Evolutionary conservation across 2,888 invertebrate genomes (phyloP).

Genomic region (Halictus ligatus): DNA sequence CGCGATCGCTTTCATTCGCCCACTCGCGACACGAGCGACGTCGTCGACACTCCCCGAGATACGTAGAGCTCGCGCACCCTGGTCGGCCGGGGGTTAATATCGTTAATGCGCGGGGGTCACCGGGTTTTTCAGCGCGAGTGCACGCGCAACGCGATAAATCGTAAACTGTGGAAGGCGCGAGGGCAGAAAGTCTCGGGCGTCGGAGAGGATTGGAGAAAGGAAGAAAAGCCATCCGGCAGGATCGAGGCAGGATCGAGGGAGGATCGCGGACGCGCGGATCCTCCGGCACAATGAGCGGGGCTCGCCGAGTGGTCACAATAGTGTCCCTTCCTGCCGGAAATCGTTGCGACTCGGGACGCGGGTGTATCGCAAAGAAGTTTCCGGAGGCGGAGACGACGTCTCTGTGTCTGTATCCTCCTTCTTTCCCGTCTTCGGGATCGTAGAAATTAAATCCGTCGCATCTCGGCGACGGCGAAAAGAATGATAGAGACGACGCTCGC

Average conservation of each 20-base stretch:
- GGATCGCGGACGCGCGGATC: not conserved
- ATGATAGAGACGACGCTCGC: not conserved
- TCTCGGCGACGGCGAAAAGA: not conserved
- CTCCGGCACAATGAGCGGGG: not conserved
- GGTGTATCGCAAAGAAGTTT: slow-evolving; percentile 12
- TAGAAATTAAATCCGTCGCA: not conserved
- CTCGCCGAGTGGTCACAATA: slow-evolving; percentile 7
- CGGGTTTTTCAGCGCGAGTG: not conserved
- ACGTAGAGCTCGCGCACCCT: not conserved
- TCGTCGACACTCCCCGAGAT: not conserved
- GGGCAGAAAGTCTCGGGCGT: not conserved
- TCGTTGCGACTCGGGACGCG: slow-evolving; percentile 13
- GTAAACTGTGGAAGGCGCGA: not conserved
- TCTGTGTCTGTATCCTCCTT: not conserved
- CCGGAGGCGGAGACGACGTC: not conserved
- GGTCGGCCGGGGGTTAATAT: not conserved
- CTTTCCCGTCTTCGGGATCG: not conserved
- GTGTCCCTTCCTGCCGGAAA: slow-evolving; percentile 17
- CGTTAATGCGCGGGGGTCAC: not conserved
- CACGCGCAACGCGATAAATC: not conserved
- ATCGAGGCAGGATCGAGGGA: not conserved
- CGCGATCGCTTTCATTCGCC: no score
- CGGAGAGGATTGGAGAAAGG: not conserved
- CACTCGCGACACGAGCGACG: no score
- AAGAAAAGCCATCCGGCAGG: not conserved